phyloP scores from a whole-genome alignment of 2,797 vertebrate species.

The Chromis chromis region DNA sequence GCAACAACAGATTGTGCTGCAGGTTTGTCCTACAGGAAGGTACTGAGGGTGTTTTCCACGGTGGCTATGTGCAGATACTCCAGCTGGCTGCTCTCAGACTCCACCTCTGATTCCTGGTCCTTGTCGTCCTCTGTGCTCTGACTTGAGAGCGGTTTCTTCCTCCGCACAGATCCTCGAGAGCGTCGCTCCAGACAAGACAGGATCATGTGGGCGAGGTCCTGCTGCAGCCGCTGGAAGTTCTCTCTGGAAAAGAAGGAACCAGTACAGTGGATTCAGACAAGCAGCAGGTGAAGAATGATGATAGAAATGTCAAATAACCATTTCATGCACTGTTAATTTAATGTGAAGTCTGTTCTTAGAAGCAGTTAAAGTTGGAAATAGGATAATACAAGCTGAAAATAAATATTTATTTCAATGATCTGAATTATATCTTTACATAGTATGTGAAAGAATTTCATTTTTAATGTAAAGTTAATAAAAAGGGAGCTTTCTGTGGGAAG shows the following conservation, averaged over 20 bases:
- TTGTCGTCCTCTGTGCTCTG: slow-evolving; percentile 76
- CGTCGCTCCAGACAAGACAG: slow-evolving; percentile 86
- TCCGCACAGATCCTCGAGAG: slow-evolving; percentile 66
- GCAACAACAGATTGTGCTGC: slow-evolving; percentile 66
- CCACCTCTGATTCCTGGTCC: slow-evolving; percentile 61
- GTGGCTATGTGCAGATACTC: slow-evolving; percentile 93
- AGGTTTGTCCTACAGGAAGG: slow-evolving; percentile 86
- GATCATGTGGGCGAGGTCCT: slow-evolving; percentile 93
- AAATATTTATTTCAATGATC: too few species aligned
- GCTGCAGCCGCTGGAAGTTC: slow-evolving; percentile 92
- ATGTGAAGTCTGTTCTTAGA: too few species aligned
- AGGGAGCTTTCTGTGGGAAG: too few species aligned
- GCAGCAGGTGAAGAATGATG: too few species aligned
- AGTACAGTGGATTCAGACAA: not conserved
- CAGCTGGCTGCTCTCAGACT: slow-evolving; percentile 82
- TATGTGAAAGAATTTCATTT: too few species aligned
- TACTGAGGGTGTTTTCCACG: slow-evolving; percentile 85
- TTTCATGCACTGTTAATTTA: too few species aligned
- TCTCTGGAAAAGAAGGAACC: slow-evolving; percentile 81
- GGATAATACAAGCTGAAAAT: too few species aligned
- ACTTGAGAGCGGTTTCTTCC: slow-evolving; percentile 68
- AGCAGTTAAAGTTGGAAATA: too few species aligned
- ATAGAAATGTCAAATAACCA: too few species aligned
- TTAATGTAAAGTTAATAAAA: too few species aligned
- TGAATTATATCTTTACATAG: too few species aligned